Evolutionary conservation across 2,113 vertebrate species (phyloP).

Genomic region (Rattus norvegicus): DNA sequence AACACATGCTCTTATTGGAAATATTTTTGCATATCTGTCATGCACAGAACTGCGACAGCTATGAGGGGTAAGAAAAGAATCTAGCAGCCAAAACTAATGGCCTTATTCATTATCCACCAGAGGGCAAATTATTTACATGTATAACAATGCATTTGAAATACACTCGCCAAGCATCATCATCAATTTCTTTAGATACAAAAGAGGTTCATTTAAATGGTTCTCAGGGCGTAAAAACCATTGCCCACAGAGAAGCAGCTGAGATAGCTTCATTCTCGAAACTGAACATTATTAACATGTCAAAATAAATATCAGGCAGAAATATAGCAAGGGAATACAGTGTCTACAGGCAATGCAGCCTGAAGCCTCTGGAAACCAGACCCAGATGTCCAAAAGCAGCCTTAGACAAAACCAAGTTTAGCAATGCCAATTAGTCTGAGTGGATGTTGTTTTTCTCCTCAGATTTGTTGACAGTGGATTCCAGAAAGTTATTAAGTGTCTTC

Average conservation of each 20-base stretch:
- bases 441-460: constrained; percentile 39
- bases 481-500: constrained; percentile 53
- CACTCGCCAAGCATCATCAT: constrained; percentile 67
- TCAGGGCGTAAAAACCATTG: constrained; percentile 62
- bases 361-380: constrained; percentile 55
- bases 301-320: constrained; percentile 77
- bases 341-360: constrained; percentile 12
- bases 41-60: constrained; percentile 37
- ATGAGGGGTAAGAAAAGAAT: constrained; percentile 58
- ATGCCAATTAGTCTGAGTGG: constrained; percentile 40
- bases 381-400: constrained; percentile 64
- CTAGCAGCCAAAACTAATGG: constrained; percentile 37
- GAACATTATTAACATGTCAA: constrained; percentile 76
- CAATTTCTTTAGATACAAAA: constrained; percentile 73
- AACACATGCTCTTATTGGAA: constrained; percentile 31
- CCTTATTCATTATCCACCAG: constrained; percentile 59
- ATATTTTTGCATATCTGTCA: constrained; percentile 72
- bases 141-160: constrained; percentile 74
- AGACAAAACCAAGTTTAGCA: background rate
- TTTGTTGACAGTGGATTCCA: constrained; percentile 38
- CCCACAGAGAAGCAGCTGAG: constrained; percentile 54
- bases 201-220: constrained; percentile 63
- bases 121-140: constrained; percentile 74
- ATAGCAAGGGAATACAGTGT: constrained; percentile 42
- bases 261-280: constrained; percentile 73